Base-by-base conservation (phyloP, 2,113 vertebrate species). In the Vulpes lagopus region DNA sequence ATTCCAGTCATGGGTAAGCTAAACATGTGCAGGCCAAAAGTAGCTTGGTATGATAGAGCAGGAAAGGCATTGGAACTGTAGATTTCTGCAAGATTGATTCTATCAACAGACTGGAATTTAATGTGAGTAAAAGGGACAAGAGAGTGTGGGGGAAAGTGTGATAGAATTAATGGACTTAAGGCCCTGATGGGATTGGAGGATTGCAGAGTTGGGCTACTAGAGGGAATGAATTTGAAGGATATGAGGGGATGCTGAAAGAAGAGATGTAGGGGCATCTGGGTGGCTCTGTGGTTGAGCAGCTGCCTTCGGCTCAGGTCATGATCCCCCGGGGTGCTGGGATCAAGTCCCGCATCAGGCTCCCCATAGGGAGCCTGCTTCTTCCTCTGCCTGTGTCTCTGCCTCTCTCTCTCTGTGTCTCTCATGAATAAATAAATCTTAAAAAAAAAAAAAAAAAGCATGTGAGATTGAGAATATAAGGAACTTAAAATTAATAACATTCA, bases 161-260 rank as follows among this genome's bases (percentile, higher is more conserved):
- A 38, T 80, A 82, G 51, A 71, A 89, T 78, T 35, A 78, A 81
- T 51, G 20, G 32, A 65, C 73, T 83, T 96, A 87, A 92, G 51
- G 57, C 90, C 19, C 57, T 95, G 57, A 17, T 53, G n/a, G 87
- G n/a, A 64, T 25, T 92, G 74, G 79, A 92, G 23, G 74, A 64
- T 74, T 95, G 7, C 2, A 30, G 43, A 60, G n/a, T 91, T 86
- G 60, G n/a, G 9, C 30, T 38, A 27, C 43, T 73, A 51, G 81
- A 92, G 57, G 59, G 19, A 86, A 35, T 49, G 35, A 91, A 38
- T 89, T 73, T 82, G 91, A 87, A 60, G 53, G 17, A 71, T 62
- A 55, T 59, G 49, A 74, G 15, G 32, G 19, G 3, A 76, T 69
- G 43, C 43, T 43, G 43, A 43, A 7, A 43, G 43, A 43, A 43